Conservation (phyloP, 2,113 vertebrate genomes). For the Daubentonia madagascariensis region DNA sequence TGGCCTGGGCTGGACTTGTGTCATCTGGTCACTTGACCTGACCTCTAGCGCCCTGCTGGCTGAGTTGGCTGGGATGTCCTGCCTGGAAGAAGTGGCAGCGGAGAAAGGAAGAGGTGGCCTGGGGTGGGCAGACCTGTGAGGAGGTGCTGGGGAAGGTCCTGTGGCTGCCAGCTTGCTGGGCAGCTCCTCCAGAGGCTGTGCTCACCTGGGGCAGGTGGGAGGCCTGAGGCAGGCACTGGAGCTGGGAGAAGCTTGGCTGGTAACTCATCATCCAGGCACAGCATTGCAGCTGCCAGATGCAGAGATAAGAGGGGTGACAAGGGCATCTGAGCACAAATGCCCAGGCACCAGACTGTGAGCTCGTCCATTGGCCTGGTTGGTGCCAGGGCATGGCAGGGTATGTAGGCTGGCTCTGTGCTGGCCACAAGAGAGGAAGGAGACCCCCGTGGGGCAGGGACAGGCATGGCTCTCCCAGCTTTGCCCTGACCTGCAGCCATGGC, state of each 20-base stretch:
- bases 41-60: not conserved
- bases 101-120: not conserved
- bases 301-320: not conserved
- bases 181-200: not conserved
- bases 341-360: fast-evolving
- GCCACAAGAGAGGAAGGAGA: not conserved
- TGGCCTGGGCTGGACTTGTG: not conserved
- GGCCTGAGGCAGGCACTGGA: too few species aligned
- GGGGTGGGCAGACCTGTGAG: not conserved
- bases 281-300: too few species aligned
- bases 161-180: not conserved
- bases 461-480: not conserved
- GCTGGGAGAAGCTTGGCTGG: not conserved
- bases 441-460: not conserved
- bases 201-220: not conserved
- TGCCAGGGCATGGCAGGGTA: not conserved
- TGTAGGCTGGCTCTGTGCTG: not conserved
- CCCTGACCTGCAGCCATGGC: not conserved
- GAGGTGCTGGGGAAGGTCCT: not conserved
- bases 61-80: not conserved
- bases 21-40: not conserved
- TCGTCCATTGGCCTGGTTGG: not conserved
- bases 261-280: not conserved
- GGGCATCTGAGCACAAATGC: not conserved
- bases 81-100: not conserved